These are phyloP conservation scores for Polylopha cassiicola DNA, from an alignment of 2,888 invertebrate genomes.

Conservation along the genomic window DNA sequence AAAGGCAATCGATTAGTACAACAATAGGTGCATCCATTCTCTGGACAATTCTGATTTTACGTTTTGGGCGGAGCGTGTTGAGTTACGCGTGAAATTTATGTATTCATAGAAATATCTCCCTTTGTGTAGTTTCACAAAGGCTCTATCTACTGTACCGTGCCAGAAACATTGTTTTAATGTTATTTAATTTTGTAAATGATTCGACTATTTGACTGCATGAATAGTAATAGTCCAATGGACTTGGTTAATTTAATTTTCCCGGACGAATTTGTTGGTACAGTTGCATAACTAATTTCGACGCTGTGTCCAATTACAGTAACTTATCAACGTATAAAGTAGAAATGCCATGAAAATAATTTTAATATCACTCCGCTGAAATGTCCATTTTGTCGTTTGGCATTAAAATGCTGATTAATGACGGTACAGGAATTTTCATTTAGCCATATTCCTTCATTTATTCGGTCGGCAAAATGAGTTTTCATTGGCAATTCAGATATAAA, in stretches of 20 bases:
- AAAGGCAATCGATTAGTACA: constrained; percentile 39
- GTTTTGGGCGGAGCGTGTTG: constrained; percentile 14
- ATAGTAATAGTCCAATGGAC: too few species aligned
- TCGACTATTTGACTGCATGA: too few species aligned
- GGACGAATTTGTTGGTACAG: not conserved
- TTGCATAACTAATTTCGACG: constrained; percentile 2
- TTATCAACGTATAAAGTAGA: constrained; percentile 9
- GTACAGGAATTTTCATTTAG: constrained; percentile 32
- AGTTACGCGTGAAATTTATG: constrained; percentile 17
- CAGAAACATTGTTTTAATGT: constrained; percentile 1
- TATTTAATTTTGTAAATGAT: too few species aligned
- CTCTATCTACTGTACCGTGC: not conserved
- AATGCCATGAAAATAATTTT: constrained; percentile 7
- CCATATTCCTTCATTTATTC: constrained; percentile 33
- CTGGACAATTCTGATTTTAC: constrained; percentile 19
- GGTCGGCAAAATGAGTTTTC: constrained; percentile 25
- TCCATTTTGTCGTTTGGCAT: constrained; percentile 31
- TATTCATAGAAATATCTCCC: constrained; percentile 9
- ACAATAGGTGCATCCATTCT: constrained; percentile 34
- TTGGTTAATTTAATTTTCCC: too few species aligned
- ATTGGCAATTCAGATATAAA: constrained; percentile 12
- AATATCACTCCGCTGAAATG: constrained; percentile 18
- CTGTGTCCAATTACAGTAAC: constrained; percentile 4
- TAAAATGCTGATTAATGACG: constrained; percentile 37
- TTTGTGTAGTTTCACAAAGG: constrained; percentile 10